Evolutionary conservation across 2,113 vertebrate species (phyloP), one percentile per base, ranked within the genome.

Genomic region (Percina caprodes): DNA sequence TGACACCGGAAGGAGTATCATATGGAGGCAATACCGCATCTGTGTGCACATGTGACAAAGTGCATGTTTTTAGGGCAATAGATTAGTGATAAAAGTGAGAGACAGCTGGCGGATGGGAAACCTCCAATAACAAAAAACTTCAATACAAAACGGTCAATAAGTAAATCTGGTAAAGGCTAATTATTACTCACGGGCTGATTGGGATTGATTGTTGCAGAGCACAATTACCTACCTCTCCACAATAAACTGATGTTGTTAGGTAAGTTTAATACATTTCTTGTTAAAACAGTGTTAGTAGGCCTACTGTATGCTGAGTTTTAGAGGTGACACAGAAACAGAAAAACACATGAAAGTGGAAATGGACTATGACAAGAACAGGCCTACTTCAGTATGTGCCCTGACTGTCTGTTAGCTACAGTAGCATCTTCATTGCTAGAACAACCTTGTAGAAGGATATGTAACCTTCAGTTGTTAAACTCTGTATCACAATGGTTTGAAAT

Each of bases 211-310:
- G 30, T 76, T 61, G 11, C 6, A 10, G 60, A 89, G 85, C 63
- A 86, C 84, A 91, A 89, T 92, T 91, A 89, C 87, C 89, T 70
- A 86, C 75, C 82, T 86, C 87, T 84, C 87, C 54, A 55, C 74
- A 85, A 86, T 85, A 82, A 86, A 85, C 82, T 92, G 89, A 91
- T 90, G 88, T 79, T 88, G 58, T 88, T 79, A 86, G 69, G 82
- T 75, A 76, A 85, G 55, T 91, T 90, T 91, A 87, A 91, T 82
- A 79, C 61, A 51, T 75, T 80, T 84, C 77, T 89, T 85, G 88
- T 88, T 90, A 88, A 61, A 65, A 55, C 71, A 33, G n/a, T 54
- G 21, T 72, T 83, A 35, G 77, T 51, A n/a, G n/a, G n/a, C n/a
- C n/a, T n/a, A 51, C 58, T 76, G 69, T 65, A 69, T 39, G n/a